Percentiles rank a stretch among this genome's conserved stretches.
Evolutionary conservation across 2,888 invertebrate species (phyloP).

Genomic region (Aproaerema taeniolella): DNA sequence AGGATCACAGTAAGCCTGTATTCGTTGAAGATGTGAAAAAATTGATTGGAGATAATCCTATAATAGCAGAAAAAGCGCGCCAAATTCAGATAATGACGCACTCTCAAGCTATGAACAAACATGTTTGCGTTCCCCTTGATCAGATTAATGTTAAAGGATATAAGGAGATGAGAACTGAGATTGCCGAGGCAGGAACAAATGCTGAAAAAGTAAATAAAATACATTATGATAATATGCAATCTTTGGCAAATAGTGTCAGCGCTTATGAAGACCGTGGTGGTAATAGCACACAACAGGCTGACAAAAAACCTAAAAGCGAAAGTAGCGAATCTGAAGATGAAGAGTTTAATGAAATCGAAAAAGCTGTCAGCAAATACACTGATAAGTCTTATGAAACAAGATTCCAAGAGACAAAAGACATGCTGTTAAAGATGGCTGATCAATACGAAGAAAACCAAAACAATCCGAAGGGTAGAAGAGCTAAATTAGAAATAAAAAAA

Average conservation of each 20-base stretch:
- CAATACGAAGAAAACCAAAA: slow-evolving; percentile 34
- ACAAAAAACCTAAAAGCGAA: slow-evolving; percentile 21
- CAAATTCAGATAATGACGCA: slow-evolving; percentile 58
- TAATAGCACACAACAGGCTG: slow-evolving; percentile 14
- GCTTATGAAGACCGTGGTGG: slow-evolving; percentile 34
- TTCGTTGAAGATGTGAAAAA: slow-evolving; percentile 47
- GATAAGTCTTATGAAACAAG: slow-evolving; percentile 62
- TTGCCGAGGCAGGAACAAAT: slow-evolving; percentile 45
- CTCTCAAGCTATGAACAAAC: slow-evolving; percentile 29
- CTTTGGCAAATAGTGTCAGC: slow-evolving; percentile 42
- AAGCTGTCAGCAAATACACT: slow-evolving; percentile 56
- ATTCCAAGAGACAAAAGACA: slow-evolving; percentile 61
- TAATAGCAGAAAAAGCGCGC: slow-evolving; percentile 56
- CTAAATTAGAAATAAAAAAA: slow-evolving; percentile 26
- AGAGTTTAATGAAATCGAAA: slow-evolving; percentile 57
- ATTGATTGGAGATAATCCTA: slow-evolving; percentile 48
- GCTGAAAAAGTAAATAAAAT: slow-evolving; percentile 42
- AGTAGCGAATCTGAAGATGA: slow-evolving; percentile 36
- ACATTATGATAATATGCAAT: slow-evolving; percentile 56
- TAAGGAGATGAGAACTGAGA: slow-evolving; percentile 42
- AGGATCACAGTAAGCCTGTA: slow-evolving; percentile 47
- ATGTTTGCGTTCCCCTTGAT: slow-evolving; percentile 45
- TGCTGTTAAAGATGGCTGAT: slow-evolving; percentile 57
- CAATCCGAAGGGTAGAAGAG: too few species aligned
- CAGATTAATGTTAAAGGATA: slow-evolving; percentile 46